Conservation (phyloP, 2,797 vertebrate genomes). For the Poeciliopsis turneri region DNA sequence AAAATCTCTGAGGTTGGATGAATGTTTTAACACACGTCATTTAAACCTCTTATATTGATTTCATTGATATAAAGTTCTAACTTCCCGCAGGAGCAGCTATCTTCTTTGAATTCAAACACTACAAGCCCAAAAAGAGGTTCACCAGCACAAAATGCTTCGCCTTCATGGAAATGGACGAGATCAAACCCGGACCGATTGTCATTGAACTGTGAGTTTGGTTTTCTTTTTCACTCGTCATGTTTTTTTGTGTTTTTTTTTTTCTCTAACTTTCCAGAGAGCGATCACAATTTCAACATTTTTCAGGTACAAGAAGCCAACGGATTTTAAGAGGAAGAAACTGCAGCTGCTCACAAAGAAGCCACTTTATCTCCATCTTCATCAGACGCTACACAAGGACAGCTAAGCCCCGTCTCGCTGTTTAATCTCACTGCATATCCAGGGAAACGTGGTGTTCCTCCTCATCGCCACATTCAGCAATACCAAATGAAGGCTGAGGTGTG, state of each 20-base stretch:
- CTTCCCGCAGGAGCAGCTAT: conserved; percentile 90
- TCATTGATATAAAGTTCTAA: background rate
- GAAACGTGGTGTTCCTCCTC: conserved; percentile 25
- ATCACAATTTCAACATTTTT: background rate
- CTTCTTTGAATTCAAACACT: conserved; percentile 99
- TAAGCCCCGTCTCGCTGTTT: conserved; percentile 40
- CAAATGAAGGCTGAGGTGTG: conserved; percentile 24
- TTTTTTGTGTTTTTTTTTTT: background rate
- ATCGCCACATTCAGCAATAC: conserved; percentile 65
- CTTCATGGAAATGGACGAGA: conserved; percentile 99
- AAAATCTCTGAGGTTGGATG: background rate
- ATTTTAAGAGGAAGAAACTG: conserved; percentile 98
- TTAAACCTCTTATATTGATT: background rate
- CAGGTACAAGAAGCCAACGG: conserved; percentile 99
- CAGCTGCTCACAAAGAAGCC: conserved; percentile 98
- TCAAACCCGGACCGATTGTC: conserved; percentile 93
- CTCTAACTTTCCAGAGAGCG: background rate
- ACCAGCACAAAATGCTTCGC: conserved; percentile 99
- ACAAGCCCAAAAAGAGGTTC: conserved; percentile 98
- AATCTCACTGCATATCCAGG: conserved; percentile 27
- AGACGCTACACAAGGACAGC: conserved; percentile 96
- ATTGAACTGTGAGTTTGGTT: conserved; percentile 93
- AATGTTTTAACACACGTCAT: background rate
- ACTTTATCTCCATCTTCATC: conserved; percentile 97
- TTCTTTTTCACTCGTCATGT: background rate